Conservation (phyloP, 2,113 vertebrate genomes). For the Cynoglossus semilaevis region DNA sequence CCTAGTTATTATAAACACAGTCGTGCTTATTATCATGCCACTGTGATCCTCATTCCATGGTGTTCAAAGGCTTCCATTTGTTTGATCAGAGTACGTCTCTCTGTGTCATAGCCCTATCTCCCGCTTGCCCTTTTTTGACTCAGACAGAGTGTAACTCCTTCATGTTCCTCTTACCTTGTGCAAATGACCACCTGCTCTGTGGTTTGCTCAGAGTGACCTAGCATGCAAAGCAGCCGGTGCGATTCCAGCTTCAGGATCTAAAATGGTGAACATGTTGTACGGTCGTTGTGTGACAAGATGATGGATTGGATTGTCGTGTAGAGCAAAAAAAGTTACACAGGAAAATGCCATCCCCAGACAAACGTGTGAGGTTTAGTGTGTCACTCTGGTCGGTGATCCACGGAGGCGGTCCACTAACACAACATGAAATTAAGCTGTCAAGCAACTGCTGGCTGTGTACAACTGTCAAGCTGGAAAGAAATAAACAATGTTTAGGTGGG, state of each 20-base stretch:
- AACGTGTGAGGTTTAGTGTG: conserved; percentile 43
- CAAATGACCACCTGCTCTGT: conserved; percentile 56
- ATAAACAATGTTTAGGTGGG: conserved; percentile 66
- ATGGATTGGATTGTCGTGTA: conserved; percentile 33
- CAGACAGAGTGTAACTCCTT: conserved; percentile 18
- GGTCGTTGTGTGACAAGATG: conserved; percentile 22
- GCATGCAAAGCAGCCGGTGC: conserved; percentile 55
- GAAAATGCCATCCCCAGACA: conserved; percentile 29
- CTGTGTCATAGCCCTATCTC: conserved; percentile 12
- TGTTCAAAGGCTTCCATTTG: conserved; percentile 57
- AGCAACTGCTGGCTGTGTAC: conserved; percentile 31
- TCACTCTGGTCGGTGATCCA: conserved; percentile 50
- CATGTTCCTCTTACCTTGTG: conserved; percentile 29
- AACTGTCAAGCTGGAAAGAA: conserved; percentile 52
- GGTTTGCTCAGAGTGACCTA: conserved; percentile 5
- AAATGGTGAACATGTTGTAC: not conserved
- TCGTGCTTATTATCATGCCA: conserved; percentile 64
- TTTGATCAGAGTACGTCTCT: conserved; percentile 51
- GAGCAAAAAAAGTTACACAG: conserved; percentile 16
- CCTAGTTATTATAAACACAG: conserved; percentile 62
- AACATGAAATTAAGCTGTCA: conserved; percentile 74
- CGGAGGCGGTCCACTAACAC: conserved; percentile 45
- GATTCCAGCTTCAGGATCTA: conserved; percentile 5
- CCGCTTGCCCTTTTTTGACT: conserved; percentile 23
- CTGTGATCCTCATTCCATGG: conserved; percentile 53